Base-by-base conservation (phyloP, 2,888 invertebrate genomes). In the Scaptomyza caliginosa region DNA sequence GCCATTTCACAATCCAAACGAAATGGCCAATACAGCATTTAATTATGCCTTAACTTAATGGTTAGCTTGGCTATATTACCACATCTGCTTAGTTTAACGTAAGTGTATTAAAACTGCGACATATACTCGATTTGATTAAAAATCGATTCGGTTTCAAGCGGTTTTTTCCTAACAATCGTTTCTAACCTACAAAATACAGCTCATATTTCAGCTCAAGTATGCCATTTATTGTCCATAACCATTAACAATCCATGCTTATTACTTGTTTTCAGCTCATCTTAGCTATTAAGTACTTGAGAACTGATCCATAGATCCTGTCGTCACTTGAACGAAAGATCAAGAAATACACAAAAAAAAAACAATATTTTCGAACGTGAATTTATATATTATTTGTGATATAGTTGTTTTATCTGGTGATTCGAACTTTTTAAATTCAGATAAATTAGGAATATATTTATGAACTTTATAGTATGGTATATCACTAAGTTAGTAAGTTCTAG, bases 161-260 rank as follows among this genome's bases (percentile, higher is more conserved):
- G 26, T 17, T 26, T 26, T n/a, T n/a, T n/a, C n/a, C n/a, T 2
- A 8, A 32, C 30, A 32, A 13, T 46, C 30, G 13, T 23, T 16
- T 48, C 13, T 19, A 4, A 23, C 4, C 19, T 2, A 30, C 5
- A 11, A 17, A 26, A 17, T 6, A 34, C 24, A 21, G 26, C 55
- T 55, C 43, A 23, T 23, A 38, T 54, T 49, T 26, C 54, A 21
- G 23, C 21, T 54, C 46, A 36, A 63, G 46, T 40, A 21, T 19
- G 13, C 45, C 38, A 55, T 51, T 42, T n/a, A 7, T 26, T 21
- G 4, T 30, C 21, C 21, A 36, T n/a, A 52, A 24, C 16, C 21
- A 34, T 46, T 28, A 21, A 36, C 34, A 4, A 13, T 34, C 17
- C 10, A 19, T 17, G 7, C 11, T 11, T 8, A 30, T 8, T 17